These are phyloP conservation scores for Pyrrhia umbra DNA, from an alignment of 2,888 invertebrate genomes.

Conservation along the genomic window DNA sequence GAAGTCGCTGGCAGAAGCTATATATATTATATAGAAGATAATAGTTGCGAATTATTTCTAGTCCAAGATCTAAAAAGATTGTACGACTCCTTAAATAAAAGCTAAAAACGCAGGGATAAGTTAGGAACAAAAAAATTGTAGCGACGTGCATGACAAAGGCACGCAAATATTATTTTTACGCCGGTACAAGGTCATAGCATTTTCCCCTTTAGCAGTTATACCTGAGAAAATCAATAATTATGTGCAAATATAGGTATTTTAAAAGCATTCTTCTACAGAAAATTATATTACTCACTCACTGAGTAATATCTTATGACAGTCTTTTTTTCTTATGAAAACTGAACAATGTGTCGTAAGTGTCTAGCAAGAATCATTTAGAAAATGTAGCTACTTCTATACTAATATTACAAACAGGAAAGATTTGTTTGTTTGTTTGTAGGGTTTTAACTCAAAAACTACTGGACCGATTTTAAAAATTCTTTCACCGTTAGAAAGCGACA, in stretches of 20 bases:
- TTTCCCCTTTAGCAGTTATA: conserved; percentile 17
- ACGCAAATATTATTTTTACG: conserved; percentile 19
- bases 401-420: too few relatives aligned
- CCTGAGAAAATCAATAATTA: conserved; percentile 16
- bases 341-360: too few relatives aligned
- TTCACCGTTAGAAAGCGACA: too few relatives aligned
- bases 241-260: conserved; percentile 18
- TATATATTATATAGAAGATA: too few relatives aligned
- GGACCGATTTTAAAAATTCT: too few relatives aligned
- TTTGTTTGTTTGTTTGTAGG: too few relatives aligned
- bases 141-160: not conserved
- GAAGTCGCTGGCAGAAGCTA: not conserved
- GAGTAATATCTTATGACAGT: not conserved
- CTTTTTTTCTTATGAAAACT: not conserved
- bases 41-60: too few relatives aligned
- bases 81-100: too few relatives aligned
- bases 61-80: too few relatives aligned
- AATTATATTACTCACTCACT: conserved; percentile 7
- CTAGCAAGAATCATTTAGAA: too few relatives aligned
- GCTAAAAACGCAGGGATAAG: not conserved
- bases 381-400: too few relatives aligned
- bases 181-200: not conserved
- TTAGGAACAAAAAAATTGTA: not conserved
- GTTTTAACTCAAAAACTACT: too few relatives aligned
- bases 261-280: conserved; percentile 5